Base-by-base conservation (phyloP, 2,113 vertebrate species). In the Hippocampus guttulatus region DNA sequence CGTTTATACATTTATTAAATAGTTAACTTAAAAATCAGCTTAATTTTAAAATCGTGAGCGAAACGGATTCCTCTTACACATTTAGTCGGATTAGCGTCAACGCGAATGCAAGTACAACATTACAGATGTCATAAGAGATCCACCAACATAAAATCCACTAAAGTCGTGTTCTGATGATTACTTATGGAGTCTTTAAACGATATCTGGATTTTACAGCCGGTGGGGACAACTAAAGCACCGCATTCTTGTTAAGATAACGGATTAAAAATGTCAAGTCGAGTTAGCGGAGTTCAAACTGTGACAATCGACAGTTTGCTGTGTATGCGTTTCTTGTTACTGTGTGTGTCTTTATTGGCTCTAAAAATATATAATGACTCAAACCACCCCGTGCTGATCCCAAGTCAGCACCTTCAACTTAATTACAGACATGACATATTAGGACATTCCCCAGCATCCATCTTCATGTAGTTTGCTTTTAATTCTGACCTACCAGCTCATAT, bases 341-440 rank as follows among this genome's bases (percentile, higher is more conserved):
- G n/a, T 74, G 81, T 43, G 62, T 70, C 80, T 89, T 86, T 81
- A 86, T 86, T 85, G 85, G 76, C 82, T 83, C 76, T 87, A 87
- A 90, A 91, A 87, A 89, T 89, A 85, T 75, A 81, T 86, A 86
- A 91, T 86, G 68, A 83, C 78, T 80, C 80, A 83, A 82, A 72
- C 73, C 68, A 73, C 70, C 68, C 69, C 80, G 52, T 63, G 1
- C 78, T 74, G 68, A 75, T 73, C 73, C 67, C 65, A 70, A 81
- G 81, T 86, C 81, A 88, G 71, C 1, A 64, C 78, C 78, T 84
- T 82, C 63, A 45, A 41, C 40, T 38, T 60, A 43, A 30, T 64
- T 2, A 71, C 67, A 67, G 49, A 65, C 43, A 64, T 2, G n/a
- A 54, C 30, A 52, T 60, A 68, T 8, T 14, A 67, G 18, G n/a